Conservation (phyloP, 2,113 vertebrate species). For the Abramis brama region DNA sequence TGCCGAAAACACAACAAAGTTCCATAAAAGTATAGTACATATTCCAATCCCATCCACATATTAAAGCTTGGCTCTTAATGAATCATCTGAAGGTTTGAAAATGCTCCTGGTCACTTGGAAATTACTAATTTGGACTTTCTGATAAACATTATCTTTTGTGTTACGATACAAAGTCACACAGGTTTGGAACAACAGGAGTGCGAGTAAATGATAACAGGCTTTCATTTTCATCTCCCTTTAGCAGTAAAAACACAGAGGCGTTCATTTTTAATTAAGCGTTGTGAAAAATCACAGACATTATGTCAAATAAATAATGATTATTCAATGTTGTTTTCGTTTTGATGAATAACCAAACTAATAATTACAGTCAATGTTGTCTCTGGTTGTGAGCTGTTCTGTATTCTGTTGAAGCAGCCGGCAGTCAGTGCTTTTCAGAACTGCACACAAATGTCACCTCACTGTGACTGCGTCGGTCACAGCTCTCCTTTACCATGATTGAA, state of each 20-base stretch:
- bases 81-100: not conserved
- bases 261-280: not conserved
- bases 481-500: constrained; percentile 28
- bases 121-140: not conserved
- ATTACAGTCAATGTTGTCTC: not conserved
- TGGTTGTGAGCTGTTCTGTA: not conserved
- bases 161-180: not conserved
- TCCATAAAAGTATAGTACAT: not conserved
- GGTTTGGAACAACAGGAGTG: not conserved
- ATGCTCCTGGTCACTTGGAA: no score
- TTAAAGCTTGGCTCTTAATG: not conserved
- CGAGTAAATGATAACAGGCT: not conserved
- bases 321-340: not conserved
- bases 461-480: constrained; percentile 13
- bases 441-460: not conserved
- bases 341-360: not conserved
- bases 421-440: not conserved
- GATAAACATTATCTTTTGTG: not conserved
- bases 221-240: not conserved
- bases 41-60: not conserved
- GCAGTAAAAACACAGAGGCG: not conserved
- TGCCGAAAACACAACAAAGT: not conserved
- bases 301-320: constrained; percentile 4
- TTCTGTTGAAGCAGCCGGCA: not conserved
- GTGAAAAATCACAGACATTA: constrained; percentile 25